Percentiles rank a stretch among this genome's conserved stretches.
These are phyloP conservation scores for Sardinella longiceps DNA, from an alignment of 2,797 vertebrate species.

Conservation along the genomic window DNA sequence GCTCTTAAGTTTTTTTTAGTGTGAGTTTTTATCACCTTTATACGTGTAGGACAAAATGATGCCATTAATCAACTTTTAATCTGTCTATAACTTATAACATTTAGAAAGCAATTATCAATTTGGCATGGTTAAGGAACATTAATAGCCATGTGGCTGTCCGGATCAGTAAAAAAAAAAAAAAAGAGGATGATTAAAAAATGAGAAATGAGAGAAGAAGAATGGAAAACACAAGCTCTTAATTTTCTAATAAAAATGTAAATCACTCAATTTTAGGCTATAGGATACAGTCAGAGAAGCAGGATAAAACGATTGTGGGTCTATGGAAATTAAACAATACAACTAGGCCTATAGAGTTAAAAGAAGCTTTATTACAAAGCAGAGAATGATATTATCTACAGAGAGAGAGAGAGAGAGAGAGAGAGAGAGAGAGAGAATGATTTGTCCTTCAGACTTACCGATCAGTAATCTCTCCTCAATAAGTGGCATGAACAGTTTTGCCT, in stretches of 20 bases:
- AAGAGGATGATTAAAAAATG: constrained; percentile 34
- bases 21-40: neutral
- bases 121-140: constrained; percentile 19
- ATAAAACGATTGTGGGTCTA: constrained; percentile 21
- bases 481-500: constrained; percentile 77
- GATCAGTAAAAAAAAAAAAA: neutral
- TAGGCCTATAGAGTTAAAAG: constrained; percentile 9
- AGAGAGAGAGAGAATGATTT: neutral
- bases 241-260: constrained; percentile 46
- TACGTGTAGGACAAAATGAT: constrained; percentile 7
- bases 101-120: constrained; percentile 40
- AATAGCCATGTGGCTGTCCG: constrained; percentile 2
- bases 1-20: neutral
- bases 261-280: constrained; percentile 33
- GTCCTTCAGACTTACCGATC: constrained; percentile 64
- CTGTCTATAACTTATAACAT: constrained; percentile 26
- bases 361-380: neutral
- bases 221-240: constrained; percentile 18
- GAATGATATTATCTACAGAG: neutral
- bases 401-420: neutral
- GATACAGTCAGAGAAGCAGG: constrained; percentile 25
- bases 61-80: constrained; percentile 28
- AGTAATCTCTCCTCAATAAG: constrained; percentile 79
- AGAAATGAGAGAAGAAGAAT: neutral
- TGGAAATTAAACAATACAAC: neutral